Conservation (phyloP, 2,113 vertebrate genomes). For the Barnardius zonarius region DNA sequence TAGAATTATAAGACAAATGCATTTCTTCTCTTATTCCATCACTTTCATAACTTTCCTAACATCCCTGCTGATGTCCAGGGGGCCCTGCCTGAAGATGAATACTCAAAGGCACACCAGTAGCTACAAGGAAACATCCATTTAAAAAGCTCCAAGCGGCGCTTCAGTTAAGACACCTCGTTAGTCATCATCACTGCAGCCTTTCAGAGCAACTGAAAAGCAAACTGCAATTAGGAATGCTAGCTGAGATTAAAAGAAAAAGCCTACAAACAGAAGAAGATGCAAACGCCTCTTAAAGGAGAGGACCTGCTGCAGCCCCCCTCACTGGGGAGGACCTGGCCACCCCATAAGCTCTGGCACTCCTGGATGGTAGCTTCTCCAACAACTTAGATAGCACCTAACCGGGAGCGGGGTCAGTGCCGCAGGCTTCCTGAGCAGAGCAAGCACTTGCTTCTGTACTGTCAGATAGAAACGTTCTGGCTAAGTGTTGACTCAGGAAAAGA, state of each 20-base stretch:
- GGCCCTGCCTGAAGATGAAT: not conserved
- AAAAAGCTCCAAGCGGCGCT: not conserved
- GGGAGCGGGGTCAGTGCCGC: rapidly evolving
- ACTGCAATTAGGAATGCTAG: not conserved
- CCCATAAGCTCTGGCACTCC: not conserved
- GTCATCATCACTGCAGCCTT: not conserved
- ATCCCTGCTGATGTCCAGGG: not conserved
- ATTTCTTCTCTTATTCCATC: not conserved
- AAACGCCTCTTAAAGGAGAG: not conserved
- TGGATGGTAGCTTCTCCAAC: not conserved
- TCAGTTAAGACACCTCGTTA: not conserved
- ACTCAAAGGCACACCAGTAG: not conserved
- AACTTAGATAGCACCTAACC: rapidly evolving
- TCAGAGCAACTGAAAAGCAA: not conserved
- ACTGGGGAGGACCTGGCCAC: not conserved
- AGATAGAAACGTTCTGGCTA: not conserved
- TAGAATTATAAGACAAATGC: not conserved
- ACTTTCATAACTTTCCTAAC: not conserved
- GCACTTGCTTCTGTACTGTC: not conserved
- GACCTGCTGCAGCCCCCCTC: not conserved
- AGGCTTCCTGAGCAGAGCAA: not conserved
- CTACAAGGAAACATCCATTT: not conserved
- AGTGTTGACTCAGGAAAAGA: not conserved
- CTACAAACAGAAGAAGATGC: not conserved
- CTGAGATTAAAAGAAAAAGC: not conserved